Evolutionary conservation across 2,888 invertebrate genomes (phyloP), one percentile per base, ranked within the genome.

Genomic region (Tetramorium bicarinatum): DNA sequence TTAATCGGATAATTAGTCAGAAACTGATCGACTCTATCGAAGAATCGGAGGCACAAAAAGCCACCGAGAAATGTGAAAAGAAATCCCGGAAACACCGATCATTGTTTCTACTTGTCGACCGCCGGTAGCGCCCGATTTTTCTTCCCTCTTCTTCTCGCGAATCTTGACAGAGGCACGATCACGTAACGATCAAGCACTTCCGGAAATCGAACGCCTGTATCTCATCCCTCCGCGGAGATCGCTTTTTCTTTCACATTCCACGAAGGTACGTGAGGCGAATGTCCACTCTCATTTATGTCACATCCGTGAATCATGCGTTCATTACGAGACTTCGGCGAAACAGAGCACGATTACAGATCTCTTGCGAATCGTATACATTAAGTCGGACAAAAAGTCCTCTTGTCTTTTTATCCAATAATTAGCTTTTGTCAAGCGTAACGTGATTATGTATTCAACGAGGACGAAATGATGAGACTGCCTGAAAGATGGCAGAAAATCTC

Each of bases 151-250:
- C 2, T n/a, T 21, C 38, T 25, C 11, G 54, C 15, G 49, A 56
- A 71, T 25, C 49, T 62, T 69, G 69, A 67, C 61, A 61, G 18
- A 49, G 54, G 47, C 21, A 59, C n/a, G 64, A 72, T 15, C 72
- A 59, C 21, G 18, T 29, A 15, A 72, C 44, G 13, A 29, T 71
- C 15, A 18, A 34, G 3, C 29, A 41, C 62, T 67, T 85, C 49
- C 62, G 66, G 71, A 82, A 87, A 77, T 85, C 69, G 47, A 18
- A 44, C 47, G 64, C 59, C 64, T 56, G 49, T 67, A 61, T 82
- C 76, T 47, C 75, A 74, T 75, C 25, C 44, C 44, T 41, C n/a
- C n/a, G n/a, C 74, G 34, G 44, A 79, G 67, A 67, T 34, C 21
- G 21, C n/a, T 59, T 69, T 77, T 69, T 79, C 44, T 69, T 67